Conservation (phyloP, 2,888 invertebrate species). For the Phortica okadai region DNA sequence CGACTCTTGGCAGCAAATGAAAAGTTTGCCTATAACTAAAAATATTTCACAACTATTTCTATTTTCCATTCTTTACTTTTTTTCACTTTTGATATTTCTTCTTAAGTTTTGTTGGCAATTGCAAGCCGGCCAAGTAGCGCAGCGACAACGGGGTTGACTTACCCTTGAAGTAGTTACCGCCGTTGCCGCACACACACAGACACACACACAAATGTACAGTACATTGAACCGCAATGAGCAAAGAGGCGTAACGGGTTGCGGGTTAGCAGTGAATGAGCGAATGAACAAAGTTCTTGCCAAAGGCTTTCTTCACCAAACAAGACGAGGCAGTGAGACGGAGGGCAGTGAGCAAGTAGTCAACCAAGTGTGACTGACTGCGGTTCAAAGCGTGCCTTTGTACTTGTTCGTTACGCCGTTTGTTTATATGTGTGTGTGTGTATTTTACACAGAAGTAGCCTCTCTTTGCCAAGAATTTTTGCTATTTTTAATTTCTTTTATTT, state of each 20-base stretch:
- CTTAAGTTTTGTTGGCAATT: neutral
- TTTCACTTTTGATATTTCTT: neutral
- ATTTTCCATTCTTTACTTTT: neutral
- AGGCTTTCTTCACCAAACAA: neutral
- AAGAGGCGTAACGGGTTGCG: neutral
- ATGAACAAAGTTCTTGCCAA: slow-evolving; percentile 4
- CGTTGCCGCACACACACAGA: neutral
- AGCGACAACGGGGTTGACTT: neutral
- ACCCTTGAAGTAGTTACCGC: slow-evolving; percentile 18
- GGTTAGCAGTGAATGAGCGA: neutral
- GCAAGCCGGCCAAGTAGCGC: slow-evolving; percentile 3
- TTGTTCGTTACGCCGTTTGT: neutral
- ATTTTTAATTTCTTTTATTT: slow-evolving; percentile 69
- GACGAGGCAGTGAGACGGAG: neutral
- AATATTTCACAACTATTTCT: slow-evolving; percentile 3
- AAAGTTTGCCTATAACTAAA: slow-evolving; percentile 26
- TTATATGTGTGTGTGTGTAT: slow-evolving; percentile 1
- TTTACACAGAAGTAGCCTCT: neutral
- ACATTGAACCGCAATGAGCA: slow-evolving; percentile 7
- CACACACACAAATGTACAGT: neutral
- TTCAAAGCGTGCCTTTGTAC: neutral
- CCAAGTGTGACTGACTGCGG: neutral
- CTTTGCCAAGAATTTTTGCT: slow-evolving; percentile 27
- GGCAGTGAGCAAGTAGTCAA: neutral
- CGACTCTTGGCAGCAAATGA: slow-evolving; percentile 22